Percentiles rank a stretch among this genome's conserved stretches.
Evolutionary conservation across 2,797 vertebrate species (phyloP).

Genomic region (Gymnothorax reevesii): DNA sequence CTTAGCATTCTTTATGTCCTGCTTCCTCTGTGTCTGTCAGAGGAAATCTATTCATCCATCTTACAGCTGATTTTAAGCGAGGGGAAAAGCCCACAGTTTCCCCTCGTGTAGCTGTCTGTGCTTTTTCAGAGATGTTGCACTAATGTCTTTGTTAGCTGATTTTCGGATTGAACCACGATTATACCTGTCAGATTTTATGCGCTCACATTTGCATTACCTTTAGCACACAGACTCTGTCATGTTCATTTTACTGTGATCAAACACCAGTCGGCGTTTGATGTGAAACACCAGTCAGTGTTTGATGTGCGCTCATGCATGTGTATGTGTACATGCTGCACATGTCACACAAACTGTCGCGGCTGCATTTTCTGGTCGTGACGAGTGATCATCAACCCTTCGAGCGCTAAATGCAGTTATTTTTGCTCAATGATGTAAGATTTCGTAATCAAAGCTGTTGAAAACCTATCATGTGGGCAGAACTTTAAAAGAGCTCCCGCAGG

Average conservation of each 20-base stretch:
- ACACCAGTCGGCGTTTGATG: neutral
- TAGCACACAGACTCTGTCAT: neutral
- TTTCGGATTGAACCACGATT: neutral
- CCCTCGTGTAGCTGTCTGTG: neutral
- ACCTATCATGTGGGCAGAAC: too few relatives aligned
- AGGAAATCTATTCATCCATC: constrained; percentile 35
- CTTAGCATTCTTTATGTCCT: constrained; percentile 38
- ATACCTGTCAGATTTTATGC: neutral
- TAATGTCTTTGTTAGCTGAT: neutral
- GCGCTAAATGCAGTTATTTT: too few relatives aligned
- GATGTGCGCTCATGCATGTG: neutral
- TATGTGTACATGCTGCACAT: neutral
- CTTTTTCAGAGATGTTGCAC: neutral
- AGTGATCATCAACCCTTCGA: too few relatives aligned
- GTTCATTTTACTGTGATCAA: neutral
- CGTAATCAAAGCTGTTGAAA: too few relatives aligned
- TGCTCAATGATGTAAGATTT: too few relatives aligned
- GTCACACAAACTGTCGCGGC: neutral
- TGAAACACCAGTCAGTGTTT: neutral
- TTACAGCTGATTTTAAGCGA: constrained; percentile 30
- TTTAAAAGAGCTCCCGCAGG: too few relatives aligned
- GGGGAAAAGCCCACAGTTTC: constrained; percentile 26
- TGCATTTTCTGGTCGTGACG: neutral
- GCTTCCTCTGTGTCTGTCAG: constrained; percentile 40
- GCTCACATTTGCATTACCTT: neutral